Evolutionary conservation across 2,888 invertebrate genomes (phyloP).

Genomic region (Xanthorhoe designata): DNA sequence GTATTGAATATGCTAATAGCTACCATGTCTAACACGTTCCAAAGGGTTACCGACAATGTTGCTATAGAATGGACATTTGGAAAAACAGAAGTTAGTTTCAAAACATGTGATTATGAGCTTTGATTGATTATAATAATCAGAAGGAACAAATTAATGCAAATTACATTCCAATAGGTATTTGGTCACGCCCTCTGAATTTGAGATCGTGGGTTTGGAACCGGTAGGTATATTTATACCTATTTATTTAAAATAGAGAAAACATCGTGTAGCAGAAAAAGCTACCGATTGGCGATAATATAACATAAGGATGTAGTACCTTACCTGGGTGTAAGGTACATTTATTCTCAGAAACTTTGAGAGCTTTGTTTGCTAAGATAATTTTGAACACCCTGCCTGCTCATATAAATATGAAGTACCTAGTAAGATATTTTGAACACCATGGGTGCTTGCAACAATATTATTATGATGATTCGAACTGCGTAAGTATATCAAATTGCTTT

Average conservation of each 20-base stretch:
- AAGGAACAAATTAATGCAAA: conserved; percentile 15
- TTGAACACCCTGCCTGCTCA: too few species aligned
- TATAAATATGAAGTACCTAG: too few species aligned
- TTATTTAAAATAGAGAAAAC: neutral
- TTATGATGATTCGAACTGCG: too few species aligned
- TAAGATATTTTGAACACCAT: too few species aligned
- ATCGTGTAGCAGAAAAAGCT: too few species aligned
- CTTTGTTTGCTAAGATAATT: too few species aligned
- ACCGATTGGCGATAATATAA: too few species aligned
- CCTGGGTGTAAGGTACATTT: too few species aligned
- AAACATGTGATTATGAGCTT: conserved; percentile 32
- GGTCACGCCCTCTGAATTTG: neutral
- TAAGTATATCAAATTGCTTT: too few species aligned
- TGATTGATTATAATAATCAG: conserved; percentile 7
- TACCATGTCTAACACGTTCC: conserved; percentile 92
- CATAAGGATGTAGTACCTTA: too few species aligned
- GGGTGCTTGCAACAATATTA: too few species aligned
- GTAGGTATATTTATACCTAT: neutral
- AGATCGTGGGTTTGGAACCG: neutral
- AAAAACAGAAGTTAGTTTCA: conserved; percentile 83
- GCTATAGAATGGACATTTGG: conserved; percentile 92
- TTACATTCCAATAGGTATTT: conserved; percentile 5
- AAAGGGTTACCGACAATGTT: conserved; percentile 88
- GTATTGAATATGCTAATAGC: conserved; percentile 92
- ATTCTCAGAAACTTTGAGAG: too few species aligned